Conservation (phyloP, 1,140 invertebrate species). For the Bombus soroeensis region DNA sequence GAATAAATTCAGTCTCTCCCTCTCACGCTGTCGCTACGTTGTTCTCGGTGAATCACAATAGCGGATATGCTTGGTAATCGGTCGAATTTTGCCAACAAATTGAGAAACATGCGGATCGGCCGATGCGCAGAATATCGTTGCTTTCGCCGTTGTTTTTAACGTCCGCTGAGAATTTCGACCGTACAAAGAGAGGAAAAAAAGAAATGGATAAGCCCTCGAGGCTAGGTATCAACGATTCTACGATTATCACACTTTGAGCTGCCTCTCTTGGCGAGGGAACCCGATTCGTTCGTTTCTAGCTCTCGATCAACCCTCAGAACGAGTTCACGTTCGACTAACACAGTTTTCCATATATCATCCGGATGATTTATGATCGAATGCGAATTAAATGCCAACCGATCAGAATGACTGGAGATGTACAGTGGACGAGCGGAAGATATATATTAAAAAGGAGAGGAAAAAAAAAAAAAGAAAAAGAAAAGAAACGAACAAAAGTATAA, state of each 20-base stretch:
- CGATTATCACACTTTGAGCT: constrained; percentile 32
- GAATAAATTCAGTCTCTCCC: constrained; percentile 34
- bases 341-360: not conserved
- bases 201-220: constrained; percentile 4
- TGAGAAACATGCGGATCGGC: constrained; percentile 5
- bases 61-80: constrained; percentile 64
- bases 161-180: not conserved
- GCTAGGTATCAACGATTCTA: constrained; percentile 5
- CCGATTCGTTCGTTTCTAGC: not conserved
- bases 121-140: not conserved
- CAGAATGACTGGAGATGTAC: not conserved
- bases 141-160: not conserved
- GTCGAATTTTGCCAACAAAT: constrained; percentile 47
- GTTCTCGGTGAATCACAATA: constrained; percentile 71
- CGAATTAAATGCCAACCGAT: not conserved
- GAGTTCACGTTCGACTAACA: not conserved
- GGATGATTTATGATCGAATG: not conserved
- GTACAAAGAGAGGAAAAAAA: not conserved
- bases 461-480: not conserved
- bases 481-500: not conserved
- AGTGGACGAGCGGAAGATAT: not conserved
- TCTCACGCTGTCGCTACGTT: constrained; percentile 59
- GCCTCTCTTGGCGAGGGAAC: constrained; percentile 30
- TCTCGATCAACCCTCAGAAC: constrained; percentile 12
- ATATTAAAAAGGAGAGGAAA: not conserved